These are phyloP conservation scores for Philotrypesis tridentata DNA, from an alignment of 1,140 invertebrate species.

Conservation along the genomic window DNA sequence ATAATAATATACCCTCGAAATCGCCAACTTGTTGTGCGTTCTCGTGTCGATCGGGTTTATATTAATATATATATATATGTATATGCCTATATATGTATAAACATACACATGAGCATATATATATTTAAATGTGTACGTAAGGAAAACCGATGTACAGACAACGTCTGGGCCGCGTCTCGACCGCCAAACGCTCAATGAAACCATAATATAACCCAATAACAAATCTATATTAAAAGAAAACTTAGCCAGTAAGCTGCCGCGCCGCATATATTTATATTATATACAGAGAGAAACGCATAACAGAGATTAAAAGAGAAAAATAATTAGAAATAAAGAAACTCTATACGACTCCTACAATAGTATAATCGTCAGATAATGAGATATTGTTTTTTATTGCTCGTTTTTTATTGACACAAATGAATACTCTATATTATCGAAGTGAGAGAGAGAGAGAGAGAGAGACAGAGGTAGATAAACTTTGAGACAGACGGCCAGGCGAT, in stretches of 20 bases:
- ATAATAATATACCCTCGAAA: constrained; percentile 19
- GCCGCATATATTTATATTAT: constrained; percentile 46
- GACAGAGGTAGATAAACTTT: no score
- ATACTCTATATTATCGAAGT: constrained; percentile 8
- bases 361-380: constrained; percentile 36
- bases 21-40: constrained; percentile 46
- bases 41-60: background rate
- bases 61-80: no score
- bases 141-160: background rate
- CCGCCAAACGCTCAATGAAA: constrained; percentile 47
- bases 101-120: no score
- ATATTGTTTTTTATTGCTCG: constrained; percentile 50
- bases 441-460: no score
- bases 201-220: constrained; percentile 13
- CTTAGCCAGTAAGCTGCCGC: constrained; percentile 36
- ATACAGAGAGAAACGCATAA: constrained; percentile 15
- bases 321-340: constrained; percentile 32
- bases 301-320: background rate
- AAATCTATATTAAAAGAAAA: constrained; percentile 33
- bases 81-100: no score
- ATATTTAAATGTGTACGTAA: background rate
- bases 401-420: constrained; percentile 42
- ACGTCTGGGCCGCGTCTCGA: constrained; percentile 6
- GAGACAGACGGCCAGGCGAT: constrained; percentile 12
- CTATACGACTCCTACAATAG: constrained; percentile 44